Evolutionary conservation across 2,888 invertebrate genomes (phyloP).

Genomic region (Tipula vernalis): DNA sequence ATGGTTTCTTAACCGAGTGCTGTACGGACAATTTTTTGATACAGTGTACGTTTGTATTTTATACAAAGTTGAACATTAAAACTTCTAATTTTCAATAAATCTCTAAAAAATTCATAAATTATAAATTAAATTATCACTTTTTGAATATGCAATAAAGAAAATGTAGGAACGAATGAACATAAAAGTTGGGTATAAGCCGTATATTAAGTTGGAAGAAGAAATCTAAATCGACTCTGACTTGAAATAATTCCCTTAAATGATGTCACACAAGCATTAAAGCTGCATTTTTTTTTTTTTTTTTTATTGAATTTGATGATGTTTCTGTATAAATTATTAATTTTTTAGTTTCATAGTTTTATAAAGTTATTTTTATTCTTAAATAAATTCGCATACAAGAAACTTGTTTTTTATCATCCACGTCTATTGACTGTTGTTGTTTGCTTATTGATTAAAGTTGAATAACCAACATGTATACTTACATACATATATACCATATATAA

Average conservation of each 20-base stretch:
- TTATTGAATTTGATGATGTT: background rate
- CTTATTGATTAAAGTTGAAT: background rate
- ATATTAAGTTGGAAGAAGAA: background rate
- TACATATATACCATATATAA: too few species aligned
- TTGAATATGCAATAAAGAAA: background rate
- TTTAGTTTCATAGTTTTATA: background rate
- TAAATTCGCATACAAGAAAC: background rate
- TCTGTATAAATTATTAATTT: background rate
- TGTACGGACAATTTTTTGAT: too few species aligned
- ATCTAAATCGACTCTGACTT: background rate
- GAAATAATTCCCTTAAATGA: background rate
- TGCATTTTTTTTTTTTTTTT: background rate
- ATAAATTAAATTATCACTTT: background rate
- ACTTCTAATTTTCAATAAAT: background rate
- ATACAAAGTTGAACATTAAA: background rate
- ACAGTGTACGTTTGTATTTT: too few species aligned
- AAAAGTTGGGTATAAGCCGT: background rate
- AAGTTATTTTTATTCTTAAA: background rate
- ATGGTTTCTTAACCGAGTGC: too few species aligned
- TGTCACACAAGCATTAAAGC: background rate
- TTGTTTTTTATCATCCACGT: background rate
- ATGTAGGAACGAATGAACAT: background rate
- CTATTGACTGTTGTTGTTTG: background rate
- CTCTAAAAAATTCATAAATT: background rate
- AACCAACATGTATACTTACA: background rate